phyloP scores from a whole-genome alignment of 2,888 invertebrate species.

The Chironomus riparius region DNA sequence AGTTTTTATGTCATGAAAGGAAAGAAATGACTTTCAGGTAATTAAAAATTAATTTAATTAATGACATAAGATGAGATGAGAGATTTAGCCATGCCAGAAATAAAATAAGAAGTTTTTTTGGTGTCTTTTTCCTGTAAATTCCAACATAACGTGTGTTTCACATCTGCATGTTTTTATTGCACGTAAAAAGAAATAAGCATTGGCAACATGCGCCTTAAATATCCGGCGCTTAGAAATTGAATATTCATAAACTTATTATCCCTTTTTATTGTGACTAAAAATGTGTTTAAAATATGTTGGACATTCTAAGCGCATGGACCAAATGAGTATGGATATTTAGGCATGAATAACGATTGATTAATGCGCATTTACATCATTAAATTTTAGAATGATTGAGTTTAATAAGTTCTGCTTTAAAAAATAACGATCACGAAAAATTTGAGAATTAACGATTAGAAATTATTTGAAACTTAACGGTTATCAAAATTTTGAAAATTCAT shows the following conservation, averaged over 20 bases:
- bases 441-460: too few relatives aligned
- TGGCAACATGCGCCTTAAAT: not conserved
- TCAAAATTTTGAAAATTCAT: too few relatives aligned
- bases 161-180: not conserved
- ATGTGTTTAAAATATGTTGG: slow-evolving; percentile 15
- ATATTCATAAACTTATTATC: not conserved
- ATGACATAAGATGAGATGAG: too few relatives aligned
- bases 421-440: not conserved
- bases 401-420: too few relatives aligned
- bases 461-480: too few relatives aligned
- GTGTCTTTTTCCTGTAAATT: too few relatives aligned
- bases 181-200: not conserved
- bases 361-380: not conserved
- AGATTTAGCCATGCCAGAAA: too few relatives aligned
- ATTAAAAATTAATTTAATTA: not conserved
- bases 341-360: not conserved
- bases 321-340: not conserved
- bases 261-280: not conserved
- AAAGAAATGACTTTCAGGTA: not conserved
- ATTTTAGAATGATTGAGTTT: too few relatives aligned
- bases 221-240: slow-evolving; percentile 14
- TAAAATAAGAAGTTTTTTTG: not conserved
- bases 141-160: not conserved
- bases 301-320: not conserved
- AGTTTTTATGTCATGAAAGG: not conserved